Evolutionary conservation across 2,888 invertebrate species (phyloP), one percentile per base, ranked within the genome.

Genomic region (Onthophagus sagittarius): DNA sequence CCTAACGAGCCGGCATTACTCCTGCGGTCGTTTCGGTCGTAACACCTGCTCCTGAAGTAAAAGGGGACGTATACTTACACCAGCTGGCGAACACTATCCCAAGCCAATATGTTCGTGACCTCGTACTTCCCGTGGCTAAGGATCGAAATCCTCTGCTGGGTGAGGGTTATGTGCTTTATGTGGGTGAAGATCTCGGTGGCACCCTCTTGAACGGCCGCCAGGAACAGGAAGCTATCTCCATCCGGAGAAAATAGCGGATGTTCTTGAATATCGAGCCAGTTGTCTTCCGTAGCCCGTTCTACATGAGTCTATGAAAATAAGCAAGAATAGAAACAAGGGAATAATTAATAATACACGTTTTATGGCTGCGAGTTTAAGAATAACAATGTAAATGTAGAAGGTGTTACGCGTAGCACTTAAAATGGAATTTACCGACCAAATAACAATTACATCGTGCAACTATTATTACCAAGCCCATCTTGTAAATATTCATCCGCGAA

Each of bases 41-140:
- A 67, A 67, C 15, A 67, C 32, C 67, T 23, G n/a, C 32, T 23
- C 23, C 67, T 7, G 67, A 67, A 15, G 23, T 9, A 13, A 67
- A 53, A 11, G 39, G 39, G 39, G 39, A 15, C n/a, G 13, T 14
- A 15, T 15, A 72, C 87, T 85, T 91, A 95, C 86, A 95, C 94
- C 81, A 93, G 88, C 86, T 94, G 93, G 83, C 93, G 93, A 78
- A 88, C 88, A 79, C 93, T 92, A 87, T 95, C 95, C 95, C 95
- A 95, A 65, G 93, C 92, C 77, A 95, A 88, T 82, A 96, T 94
- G 83, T 91, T 89, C 77, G 90, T 88, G 79, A 95, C 95, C 87
- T 95, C 95, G 84, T 94, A 94, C 80, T 91, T 90, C 39, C 95
- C 95, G 82, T 95, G 95, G 71, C 94, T 94, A 77, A 95, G 88